Conservation (phyloP, 2,113 vertebrate species). For the Serranochromis macrocephalus region DNA sequence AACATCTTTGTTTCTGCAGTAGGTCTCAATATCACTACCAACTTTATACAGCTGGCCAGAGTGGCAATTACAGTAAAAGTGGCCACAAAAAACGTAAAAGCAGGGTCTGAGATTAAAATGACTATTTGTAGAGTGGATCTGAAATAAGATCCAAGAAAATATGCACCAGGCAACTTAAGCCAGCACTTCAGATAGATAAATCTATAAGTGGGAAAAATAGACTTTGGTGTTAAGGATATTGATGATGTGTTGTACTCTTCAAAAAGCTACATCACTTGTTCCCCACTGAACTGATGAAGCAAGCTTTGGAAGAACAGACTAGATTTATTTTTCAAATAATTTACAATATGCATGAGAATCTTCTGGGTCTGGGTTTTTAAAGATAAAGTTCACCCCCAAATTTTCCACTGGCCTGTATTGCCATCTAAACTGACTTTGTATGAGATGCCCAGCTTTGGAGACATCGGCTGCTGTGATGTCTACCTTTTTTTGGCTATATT, state of each 20-base stretch:
- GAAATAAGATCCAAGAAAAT: constrained; percentile 11
- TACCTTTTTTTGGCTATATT: background rate
- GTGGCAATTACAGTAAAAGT: constrained; percentile 29
- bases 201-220: background rate
- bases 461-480: background rate
- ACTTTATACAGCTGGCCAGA: constrained; percentile 46
- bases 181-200: background rate
- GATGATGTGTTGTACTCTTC: background rate
- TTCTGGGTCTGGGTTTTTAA: background rate
- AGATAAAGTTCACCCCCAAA: background rate
- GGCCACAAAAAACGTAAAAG: constrained; percentile 4
- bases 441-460: background rate
- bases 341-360: background rate
- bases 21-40: constrained; percentile 14
- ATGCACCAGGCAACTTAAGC: background rate
- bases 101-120: constrained; percentile 2
- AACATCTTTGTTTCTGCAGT: constrained; percentile 20
- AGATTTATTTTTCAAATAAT: background rate
- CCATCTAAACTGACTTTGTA: background rate
- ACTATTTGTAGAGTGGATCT: constrained; percentile 16
- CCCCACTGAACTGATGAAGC: background rate
- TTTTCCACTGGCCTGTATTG: background rate
- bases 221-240: background rate
- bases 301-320: background rate
- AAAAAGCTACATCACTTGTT: background rate